Evolutionary conservation across 2,797 vertebrate species (phyloP), one percentile per base, ranked within the genome.

Genomic region (Pipistrellus pipistrellus): DNA sequence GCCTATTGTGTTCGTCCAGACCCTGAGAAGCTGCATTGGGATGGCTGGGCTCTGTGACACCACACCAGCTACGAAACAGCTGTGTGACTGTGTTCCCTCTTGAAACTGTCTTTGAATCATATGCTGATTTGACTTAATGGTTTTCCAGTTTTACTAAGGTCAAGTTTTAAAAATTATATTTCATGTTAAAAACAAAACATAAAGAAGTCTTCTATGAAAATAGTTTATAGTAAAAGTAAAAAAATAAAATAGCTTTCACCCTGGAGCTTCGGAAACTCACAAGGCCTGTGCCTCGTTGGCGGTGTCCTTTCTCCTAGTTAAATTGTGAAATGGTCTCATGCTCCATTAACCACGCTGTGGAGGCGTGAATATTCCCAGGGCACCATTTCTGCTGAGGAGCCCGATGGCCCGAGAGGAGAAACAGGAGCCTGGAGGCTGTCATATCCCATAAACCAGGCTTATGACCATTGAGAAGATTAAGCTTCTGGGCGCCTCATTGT

Each of bases 251-350:
- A 48, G 13, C n/a, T 4, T 81, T 53, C 10, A 2, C 14, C 30
- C 1, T 4, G 32, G 8, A 81, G 53, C 30, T 69, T 64, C 66
- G 5, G 21, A 44, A 69, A 59, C 27, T 13, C 20, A 0, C n/a
- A 8, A 76, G 41, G 35, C 23, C 23, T 0, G 0, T 13, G 57
- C 41, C 0, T 0, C 0, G 20, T 46, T 32, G 8, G 20, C 3
- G 5, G 35, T 8, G n/a, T 66, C 93, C 80, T 81, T 35, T 32
- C 8, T 64, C 73, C 32, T 76, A 7, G 8, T 53, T 51, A 32
- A 30, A 3, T 1, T n/a, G 21, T 5, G 51, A 73, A 84, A 92
- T 9, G 25, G 30, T 2, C 46, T 66, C 80, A 72, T 0, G 48
- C 4, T 7, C 51, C 83, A 44, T 87, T 78, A 82, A 62, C 72